Conservation (phyloP, 1,140 invertebrate genomes). For the Leptestheria dahalacensis region DNA sequence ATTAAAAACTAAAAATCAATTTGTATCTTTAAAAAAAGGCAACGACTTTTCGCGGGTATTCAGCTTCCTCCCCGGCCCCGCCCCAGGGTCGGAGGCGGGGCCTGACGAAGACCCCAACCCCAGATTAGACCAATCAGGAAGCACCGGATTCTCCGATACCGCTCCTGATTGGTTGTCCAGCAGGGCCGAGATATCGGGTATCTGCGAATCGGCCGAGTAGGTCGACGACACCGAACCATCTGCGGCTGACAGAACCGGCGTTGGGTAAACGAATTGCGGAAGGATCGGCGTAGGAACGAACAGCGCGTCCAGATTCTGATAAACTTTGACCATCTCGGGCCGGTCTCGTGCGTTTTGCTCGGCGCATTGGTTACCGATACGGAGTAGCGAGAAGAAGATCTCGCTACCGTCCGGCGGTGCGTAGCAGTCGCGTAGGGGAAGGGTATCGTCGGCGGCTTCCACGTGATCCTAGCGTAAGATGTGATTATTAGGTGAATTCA, state of each 20-base stretch:
- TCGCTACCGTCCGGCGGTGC: constrained; percentile 33
- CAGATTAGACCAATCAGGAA: not conserved
- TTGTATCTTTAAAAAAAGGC: too few species aligned
- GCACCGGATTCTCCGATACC: not conserved
- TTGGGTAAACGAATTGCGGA: not conserved
- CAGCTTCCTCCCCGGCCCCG: too few species aligned
- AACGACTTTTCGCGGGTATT: too few species aligned
- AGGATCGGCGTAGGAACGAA: not conserved
- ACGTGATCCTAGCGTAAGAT: too few species aligned
- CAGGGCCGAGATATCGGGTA: not conserved
- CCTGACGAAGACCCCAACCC: not conserved
- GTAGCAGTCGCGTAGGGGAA: constrained; percentile 35
- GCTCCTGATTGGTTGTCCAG: not conserved
- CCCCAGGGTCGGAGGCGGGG: too few species aligned
- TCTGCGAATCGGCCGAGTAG: not conserved
- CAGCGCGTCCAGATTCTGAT: not conserved
- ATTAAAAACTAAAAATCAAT: too few species aligned
- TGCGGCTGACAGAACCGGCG: not conserved
- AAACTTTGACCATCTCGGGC: constrained; percentile 46
- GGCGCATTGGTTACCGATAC: constrained; percentile 42
- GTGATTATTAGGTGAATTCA: too few species aligned
- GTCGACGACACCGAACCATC: not conserved
- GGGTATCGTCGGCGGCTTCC: too few species aligned
- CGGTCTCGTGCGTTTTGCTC: constrained; percentile 36
- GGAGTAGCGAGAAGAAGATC: constrained; percentile 37